Conservation (phyloP, 2,113 vertebrate species). For the Protomyctophum bolini region DNA sequence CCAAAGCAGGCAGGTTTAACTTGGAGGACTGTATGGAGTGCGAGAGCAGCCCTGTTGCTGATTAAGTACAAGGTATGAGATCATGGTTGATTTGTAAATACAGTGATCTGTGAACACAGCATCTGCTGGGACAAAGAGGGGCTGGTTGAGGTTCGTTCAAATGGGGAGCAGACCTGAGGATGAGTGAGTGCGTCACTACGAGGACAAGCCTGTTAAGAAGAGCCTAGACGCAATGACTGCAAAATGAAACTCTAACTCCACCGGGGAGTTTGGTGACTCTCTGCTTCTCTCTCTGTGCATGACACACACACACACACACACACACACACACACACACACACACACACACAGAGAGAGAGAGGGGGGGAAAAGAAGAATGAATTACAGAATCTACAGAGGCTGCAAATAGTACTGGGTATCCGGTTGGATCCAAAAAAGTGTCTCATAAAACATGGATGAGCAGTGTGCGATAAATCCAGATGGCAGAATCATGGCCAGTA, state of each 20-base stretch:
- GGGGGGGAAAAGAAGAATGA: not conserved
- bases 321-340: not conserved
- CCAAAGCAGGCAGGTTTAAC: conserved; percentile 16
- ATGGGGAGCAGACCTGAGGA: not conserved
- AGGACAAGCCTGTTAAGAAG: not conserved
- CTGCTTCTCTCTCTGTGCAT: no score
- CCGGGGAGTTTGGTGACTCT: not conserved
- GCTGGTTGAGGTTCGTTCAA: not conserved
- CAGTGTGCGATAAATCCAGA: conserved; percentile 40
- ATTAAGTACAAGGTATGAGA: conserved; percentile 19
- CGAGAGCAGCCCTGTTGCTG: conserved; percentile 7
- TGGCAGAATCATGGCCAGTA: conserved; percentile 20
- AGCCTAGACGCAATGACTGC: not conserved
- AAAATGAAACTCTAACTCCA: not conserved
- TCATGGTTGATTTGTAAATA: conserved; percentile 33
- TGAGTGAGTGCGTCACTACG: not conserved
- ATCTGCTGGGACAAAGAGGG: not conserved
- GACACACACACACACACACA: not conserved
- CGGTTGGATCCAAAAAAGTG: conserved; percentile 43
- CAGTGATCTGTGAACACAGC: conserved; percentile 8
- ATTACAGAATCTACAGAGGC: not conserved
- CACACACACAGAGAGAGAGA: not conserved
- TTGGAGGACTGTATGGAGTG: no score
- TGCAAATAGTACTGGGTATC: conserved; percentile 18
- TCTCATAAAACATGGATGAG: conserved; percentile 54